Base-by-base conservation (phyloP, 2,113 vertebrate species). In the Spea bombifrons region DNA sequence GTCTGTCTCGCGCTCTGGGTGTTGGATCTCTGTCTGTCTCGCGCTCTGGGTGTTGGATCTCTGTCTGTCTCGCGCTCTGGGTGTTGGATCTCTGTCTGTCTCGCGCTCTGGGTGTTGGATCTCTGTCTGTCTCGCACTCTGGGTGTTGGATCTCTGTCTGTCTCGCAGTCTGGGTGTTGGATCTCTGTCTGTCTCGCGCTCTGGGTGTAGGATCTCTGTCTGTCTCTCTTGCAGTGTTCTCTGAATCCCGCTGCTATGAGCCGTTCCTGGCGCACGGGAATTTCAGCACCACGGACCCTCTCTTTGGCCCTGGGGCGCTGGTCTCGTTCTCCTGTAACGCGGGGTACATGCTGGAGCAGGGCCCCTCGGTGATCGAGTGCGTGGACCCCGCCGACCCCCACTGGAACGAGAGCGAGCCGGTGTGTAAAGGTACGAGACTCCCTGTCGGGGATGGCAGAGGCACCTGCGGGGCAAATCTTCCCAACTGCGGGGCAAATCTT, bases 381-480 rank as follows among this genome's bases (percentile, higher is more conserved):
- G 88, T 96, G 15, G 94, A 95, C 63, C 89, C 93, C 78, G 90
- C 91, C 69, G 95, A 94, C 72, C 96, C 96, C 43, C 95, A 93
- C 86, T 97, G 96, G 96, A 97, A 96, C 2, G 94, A 95, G 83
- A 96, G 92, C 0, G 96, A 97, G 59, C 96, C 96, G 3, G 92
- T 94, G 75, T 97, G 96, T 86, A 93, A 85, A 90, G 96, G 96
- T 96, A 83, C 83, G 84, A 13, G 67, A 48, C 59, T 8, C 13
- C 16, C 16, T 8, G 48, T 67, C 8, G 1, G 17, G 17, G 59
- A 15, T 9, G 13, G 3, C 52, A 63, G 59, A 63, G 59, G n/a
- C 2, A 8, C 10, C 30, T 30, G 30, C 2, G 30, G 30, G 30
- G 30, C 30, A 30, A 30, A 30, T 30, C 30, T 30, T 30, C 30